Evolutionary conservation across 2,888 invertebrate species (phyloP).

Genomic region (Byasa hedistus): DNA sequence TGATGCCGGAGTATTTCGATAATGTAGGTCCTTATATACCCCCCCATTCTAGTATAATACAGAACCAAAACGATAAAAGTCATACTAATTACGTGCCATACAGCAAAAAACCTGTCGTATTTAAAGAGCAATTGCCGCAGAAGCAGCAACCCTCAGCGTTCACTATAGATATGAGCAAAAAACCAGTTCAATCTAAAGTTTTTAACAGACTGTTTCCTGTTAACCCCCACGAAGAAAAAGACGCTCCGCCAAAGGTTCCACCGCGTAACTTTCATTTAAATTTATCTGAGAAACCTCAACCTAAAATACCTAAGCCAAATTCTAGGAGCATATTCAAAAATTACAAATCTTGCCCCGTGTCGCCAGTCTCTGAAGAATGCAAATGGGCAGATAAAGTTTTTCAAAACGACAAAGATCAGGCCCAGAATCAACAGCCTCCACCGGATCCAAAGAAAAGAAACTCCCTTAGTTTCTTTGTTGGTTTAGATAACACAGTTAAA

Average conservation of each 20-base stretch:
- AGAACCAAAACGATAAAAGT: constrained; percentile 45
- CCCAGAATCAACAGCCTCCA: constrained; percentile 56
- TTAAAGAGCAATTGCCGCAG: constrained; percentile 60
- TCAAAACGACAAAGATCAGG: constrained; percentile 47
- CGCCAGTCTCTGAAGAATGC: constrained; percentile 89
- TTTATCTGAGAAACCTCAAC: constrained; percentile 61
- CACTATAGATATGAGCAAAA: constrained; percentile 60
- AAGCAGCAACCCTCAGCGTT: constrained; percentile 57
- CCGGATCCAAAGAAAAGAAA: constrained; percentile 77
- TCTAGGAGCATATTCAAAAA: constrained; percentile 81
- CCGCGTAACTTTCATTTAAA: constrained; percentile 68
- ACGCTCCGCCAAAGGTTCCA: constrained; percentile 50
- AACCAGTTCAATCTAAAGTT: constrained; percentile 65
- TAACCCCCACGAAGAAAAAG: constrained; percentile 46
- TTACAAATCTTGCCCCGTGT: constrained; percentile 89
- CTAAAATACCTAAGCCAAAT: constrained; percentile 59
- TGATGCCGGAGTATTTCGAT: constrained; percentile 61
- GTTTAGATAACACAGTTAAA: constrained; percentile 73
- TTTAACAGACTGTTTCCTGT: constrained; percentile 68
- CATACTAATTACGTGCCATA: constrained; percentile 50
- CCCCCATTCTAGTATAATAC: constrained; percentile 62
- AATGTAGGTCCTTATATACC: constrained; percentile 64
- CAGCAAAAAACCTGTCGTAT: constrained; percentile 54
- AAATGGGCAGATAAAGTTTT: constrained; percentile 80
- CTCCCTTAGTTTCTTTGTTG: constrained; percentile 84